Base-by-base conservation (phyloP, 2,888 invertebrate species). In the Drosophila histrio region DNA sequence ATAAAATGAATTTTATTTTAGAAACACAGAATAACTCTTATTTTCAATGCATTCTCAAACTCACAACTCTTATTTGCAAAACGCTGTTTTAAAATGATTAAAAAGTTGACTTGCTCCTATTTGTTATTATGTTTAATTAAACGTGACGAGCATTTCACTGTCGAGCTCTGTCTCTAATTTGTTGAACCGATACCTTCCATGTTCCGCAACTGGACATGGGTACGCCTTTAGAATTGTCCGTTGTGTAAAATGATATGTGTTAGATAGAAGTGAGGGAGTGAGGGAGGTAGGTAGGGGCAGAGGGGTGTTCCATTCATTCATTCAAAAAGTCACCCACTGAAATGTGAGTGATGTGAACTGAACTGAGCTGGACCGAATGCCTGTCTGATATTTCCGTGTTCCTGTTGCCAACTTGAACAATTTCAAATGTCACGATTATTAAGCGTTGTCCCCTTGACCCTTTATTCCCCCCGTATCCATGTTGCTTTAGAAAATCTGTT, bases 351-450 rank as follows among this genome's bases (percentile, higher is more conserved):
- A 74, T 74, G 66, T 76, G 53, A 60, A 47, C 41, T 43, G 24
- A 65, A 56, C 50, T 61, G 50, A 22, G 32, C 56, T 61, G 47
- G 24, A 53, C 59, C 53, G 58, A 46, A 59, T 17, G 50, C 22
- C 62, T 73, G 68, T 58, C 59, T 24, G 72, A 58, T 66, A 71
- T 72, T 71, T 71, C 77, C 59, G 64, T 47, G 43, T 64, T 54
- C 46, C 58, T 49, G 50, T 56, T 44, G 13, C 41, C 57, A 49
- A 63, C 30, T 70, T 72, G 30, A 63, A 32, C 76, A 64, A 64
- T 52, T 73, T 52, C 44, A 58, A 72, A 73, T 76, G 72, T 73
- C 73, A 73, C 77, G 77, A 66, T 73, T 73, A 77, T 66, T 73
- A 73, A 57, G 41, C 65, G 39, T 28, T 26, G 13, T 26, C 3